Conservation (phyloP, 2,797 vertebrate genomes). For the Argya squamiceps region DNA sequence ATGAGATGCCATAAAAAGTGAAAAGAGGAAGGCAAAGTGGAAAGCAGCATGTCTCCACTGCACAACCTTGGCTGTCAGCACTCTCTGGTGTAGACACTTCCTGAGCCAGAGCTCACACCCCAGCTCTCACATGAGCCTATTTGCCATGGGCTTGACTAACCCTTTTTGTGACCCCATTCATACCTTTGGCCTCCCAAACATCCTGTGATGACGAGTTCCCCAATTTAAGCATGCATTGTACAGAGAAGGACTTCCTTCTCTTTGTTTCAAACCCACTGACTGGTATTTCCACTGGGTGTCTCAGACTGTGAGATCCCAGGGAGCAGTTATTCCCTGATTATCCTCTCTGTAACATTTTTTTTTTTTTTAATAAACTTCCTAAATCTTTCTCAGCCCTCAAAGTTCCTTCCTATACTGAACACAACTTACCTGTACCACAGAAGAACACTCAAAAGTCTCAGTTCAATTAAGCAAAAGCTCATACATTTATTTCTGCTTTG, state of each 20-base stretch:
- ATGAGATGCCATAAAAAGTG: not conserved
- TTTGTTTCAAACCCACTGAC: not conserved
- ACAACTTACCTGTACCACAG: not conserved
- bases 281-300: not conserved
- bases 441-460: not conserved
- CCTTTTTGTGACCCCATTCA: not conserved
- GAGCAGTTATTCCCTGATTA: not conserved
- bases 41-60: not conserved
- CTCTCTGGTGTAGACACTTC: rapidly evolving
- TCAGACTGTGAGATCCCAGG: not conserved
- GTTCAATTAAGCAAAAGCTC: not conserved
- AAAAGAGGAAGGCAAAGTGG: not conserved
- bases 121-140: not conserved
- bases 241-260: not conserved
- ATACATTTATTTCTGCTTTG: not conserved
- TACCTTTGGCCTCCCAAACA: not conserved
- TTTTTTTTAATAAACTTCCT: not conserved
- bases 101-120: not conserved
- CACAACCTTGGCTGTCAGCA: not conserved
- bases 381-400: not conserved
- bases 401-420: not conserved
- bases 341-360: not conserved
- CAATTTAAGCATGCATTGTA: not conserved
- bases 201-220: not conserved
- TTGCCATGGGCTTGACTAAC: not conserved